Base-by-base conservation (phyloP, 1,140 invertebrate genomes). In the Macrocentrus cingulum region DNA sequence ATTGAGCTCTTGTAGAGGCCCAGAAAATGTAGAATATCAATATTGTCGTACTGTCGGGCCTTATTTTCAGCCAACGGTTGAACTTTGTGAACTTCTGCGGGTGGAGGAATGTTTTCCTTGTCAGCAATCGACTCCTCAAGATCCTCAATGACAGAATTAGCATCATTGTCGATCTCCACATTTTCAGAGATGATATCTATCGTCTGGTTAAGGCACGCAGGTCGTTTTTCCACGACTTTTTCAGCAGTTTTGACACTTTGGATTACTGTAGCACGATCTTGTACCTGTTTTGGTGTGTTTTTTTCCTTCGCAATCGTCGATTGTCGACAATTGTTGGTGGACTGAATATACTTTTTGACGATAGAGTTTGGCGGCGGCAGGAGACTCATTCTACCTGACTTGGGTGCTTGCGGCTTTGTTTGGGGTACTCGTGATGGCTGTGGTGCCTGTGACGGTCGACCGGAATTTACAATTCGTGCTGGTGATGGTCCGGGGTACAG, bases 301-400 rank as follows among this genome's bases (percentile, higher is more conserved):
- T 23, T 23, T 25, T 48, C 45, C n/a, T 25, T n/a, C 6, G 29
- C 15, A 11, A 22, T 19, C 11, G 22, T 48, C 19, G 25, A 29
- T 9, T 29, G 25, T 29, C 25, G 25, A 5, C 9, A 29, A 4
- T 29, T 29, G 25, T 5, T 29, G 9, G 4, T 29, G 25, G 7
- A 19, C 22, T 19, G 19, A 18, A 13, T n/a, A 7, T 44, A 19
- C 23, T 32, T 36, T 56, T 39, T 8, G 8, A 13, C 22, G 15
- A 54, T 54, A 25, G 51, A 25, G 13, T 54, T 54, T 25, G 51
- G 51, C 2, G 37, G 51, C 2, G 39, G 39, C 5, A 54, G 22
- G 11, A 42, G 29, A 18, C 51, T 54, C 32, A 42, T 54, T 19
- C 51, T 39, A 2, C 5, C 18, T 36, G 18, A 18, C 1, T 2